Conservation (phyloP, 2,888 invertebrate genomes). For the Homarus gammarus region DNA sequence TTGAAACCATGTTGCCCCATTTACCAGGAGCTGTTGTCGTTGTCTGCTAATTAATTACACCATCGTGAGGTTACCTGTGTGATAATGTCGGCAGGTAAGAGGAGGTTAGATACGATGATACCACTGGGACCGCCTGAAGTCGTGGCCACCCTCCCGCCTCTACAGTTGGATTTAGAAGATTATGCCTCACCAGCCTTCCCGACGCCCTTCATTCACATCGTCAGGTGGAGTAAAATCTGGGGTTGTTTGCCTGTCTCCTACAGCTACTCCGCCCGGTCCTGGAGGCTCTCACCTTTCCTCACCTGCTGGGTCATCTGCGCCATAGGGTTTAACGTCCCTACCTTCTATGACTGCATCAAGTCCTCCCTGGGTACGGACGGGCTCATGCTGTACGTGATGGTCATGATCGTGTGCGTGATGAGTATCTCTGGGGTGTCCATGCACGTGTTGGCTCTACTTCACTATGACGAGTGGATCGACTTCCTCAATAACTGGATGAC, state of each 20-base stretch:
- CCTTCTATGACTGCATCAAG: conserved; percentile 74
- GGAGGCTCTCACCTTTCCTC: conserved; percentile 65
- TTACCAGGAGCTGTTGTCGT: no score
- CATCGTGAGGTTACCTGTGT: no score
- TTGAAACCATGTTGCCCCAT: no score
- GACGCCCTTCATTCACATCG: conserved; percentile 75
- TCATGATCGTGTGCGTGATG: conserved; percentile 75
- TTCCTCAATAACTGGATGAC: conserved; percentile 74
- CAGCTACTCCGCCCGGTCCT: conserved; percentile 43
- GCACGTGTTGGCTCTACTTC: conserved; percentile 67
- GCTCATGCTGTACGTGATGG: conserved; percentile 75
- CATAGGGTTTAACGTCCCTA: conserved; percentile 74
- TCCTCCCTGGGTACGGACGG: conserved; percentile 68
- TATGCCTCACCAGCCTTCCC: conserved; percentile 56
- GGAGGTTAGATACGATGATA: conserved; percentile 1
- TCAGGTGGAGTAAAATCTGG: conserved; percentile 76
- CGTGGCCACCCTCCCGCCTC: conserved; percentile 27
- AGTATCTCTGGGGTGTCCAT: conserved; percentile 73
- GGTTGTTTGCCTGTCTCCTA: conserved; percentile 72
- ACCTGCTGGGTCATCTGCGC: conserved; percentile 71
- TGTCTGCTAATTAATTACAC: no score
- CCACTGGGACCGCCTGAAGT: conserved; percentile 9
- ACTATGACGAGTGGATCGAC: conserved; percentile 67
- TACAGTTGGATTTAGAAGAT: conserved; percentile 27
- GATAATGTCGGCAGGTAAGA: no score